Percentiles rank a stretch among this genome's conserved stretches.
These are phyloP conservation scores for Temnothorax ravouxi DNA, from an alignment of 2,888 invertebrate genomes.

Conservation along the genomic window DNA sequence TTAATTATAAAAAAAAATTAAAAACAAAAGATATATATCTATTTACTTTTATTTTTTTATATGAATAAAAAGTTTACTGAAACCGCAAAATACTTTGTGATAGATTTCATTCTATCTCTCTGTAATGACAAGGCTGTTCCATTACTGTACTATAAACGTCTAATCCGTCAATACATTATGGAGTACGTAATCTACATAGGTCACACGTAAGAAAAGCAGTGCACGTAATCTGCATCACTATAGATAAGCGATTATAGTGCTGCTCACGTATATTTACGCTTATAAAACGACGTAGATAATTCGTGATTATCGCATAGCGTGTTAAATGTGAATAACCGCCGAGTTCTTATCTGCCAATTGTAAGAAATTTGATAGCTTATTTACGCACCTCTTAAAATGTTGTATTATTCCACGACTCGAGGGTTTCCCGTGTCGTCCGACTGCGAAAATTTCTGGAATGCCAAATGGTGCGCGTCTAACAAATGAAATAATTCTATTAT, in stretches of 20 bases:
- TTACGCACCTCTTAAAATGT: neutral
- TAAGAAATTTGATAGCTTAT: neutral
- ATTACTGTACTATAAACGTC: neutral
- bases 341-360: slow-evolving; percentile 12
- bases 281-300: neutral
- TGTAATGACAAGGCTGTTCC: neutral
- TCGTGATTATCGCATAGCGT: neutral
- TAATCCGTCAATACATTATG: neutral
- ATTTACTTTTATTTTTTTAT: neutral
- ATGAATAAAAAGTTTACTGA: neutral
- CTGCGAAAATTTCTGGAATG: neutral
- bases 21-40: neutral
- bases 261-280: neutral
- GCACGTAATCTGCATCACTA: neutral
- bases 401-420: slow-evolving; percentile 11
- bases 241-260: neutral
- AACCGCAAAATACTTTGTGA: neutral
- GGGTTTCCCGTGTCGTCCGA: neutral
- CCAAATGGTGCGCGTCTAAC: neutral
- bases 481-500: neutral
- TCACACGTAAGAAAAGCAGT: neutral
- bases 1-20: too few species aligned
- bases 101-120: neutral
- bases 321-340: neutral
- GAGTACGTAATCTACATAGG: neutral